phyloP scores from a whole-genome alignment of 2,113 vertebrate species.

The Hucho hucho region DNA sequence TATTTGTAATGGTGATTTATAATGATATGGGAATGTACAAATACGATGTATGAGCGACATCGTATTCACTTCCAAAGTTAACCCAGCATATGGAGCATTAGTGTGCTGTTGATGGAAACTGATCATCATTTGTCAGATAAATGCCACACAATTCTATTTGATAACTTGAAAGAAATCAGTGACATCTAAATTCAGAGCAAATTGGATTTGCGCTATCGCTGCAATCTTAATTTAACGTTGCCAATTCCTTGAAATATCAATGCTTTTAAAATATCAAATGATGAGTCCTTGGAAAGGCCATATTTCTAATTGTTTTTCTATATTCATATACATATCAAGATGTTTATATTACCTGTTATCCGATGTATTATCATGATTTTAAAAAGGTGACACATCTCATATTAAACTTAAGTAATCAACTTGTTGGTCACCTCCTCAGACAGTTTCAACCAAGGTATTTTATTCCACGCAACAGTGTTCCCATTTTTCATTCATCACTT shows the following conservation, averaged over 20 bases:
- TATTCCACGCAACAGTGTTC: background rate
- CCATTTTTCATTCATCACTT: background rate
- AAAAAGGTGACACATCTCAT: conserved; percentile 2
- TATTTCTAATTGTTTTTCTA: conserved; percentile 25
- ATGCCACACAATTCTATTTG: background rate
- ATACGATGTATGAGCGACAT: background rate
- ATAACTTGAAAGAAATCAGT: background rate
- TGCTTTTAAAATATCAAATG: background rate
- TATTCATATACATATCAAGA: conserved; percentile 22
- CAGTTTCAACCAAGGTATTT: background rate
- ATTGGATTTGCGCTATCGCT: background rate
- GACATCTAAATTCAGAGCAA: background rate
- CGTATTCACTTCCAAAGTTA: background rate
- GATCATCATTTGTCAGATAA: conserved; percentile 7
- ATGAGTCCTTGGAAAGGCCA: conserved; percentile 23
- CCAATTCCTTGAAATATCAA: conserved; percentile 8
- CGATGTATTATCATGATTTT: conserved; percentile 5
- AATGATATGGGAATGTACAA: conserved; percentile 1
- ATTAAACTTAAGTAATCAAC: conserved; percentile 1
- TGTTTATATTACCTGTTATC: conserved; percentile 26
- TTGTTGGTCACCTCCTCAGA: background rate
- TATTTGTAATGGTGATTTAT: background rate
- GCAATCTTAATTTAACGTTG: conserved; percentile 9
- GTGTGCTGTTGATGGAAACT: background rate
- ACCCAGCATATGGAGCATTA: background rate